phyloP scores from a whole-genome alignment of 2,888 invertebrate genomes.

The Papilio demoleus region DNA sequence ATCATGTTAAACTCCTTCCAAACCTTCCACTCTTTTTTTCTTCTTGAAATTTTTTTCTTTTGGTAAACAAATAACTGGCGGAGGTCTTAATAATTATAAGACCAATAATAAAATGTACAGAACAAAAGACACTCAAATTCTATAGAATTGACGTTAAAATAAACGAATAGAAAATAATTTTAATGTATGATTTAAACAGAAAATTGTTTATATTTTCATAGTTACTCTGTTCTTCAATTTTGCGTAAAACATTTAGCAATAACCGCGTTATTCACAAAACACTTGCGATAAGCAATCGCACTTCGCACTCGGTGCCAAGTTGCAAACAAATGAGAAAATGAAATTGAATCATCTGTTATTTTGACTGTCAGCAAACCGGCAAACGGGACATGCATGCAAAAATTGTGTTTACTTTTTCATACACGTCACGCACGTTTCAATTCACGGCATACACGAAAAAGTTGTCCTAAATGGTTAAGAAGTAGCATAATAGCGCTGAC shows the following conservation, averaged over 20 bases:
- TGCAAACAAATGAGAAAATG: slow-evolving; percentile 1
- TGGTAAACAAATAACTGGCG: slow-evolving; percentile 45
- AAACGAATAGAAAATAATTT: slow-evolving; percentile 7
- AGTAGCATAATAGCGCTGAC: no score
- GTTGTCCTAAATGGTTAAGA: neutral
- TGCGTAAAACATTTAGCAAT: neutral
- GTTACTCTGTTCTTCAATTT: neutral
- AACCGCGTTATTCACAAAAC: neutral
- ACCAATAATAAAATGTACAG: slow-evolving; percentile 54
- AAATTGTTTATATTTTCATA: slow-evolving; percentile 16
- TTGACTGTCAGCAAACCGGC: neutral
- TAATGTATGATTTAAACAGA: neutral
- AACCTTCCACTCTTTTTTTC: slow-evolving; percentile 8
- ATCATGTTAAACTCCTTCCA: slow-evolving; percentile 62
- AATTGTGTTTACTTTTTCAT: slow-evolving; percentile 31
- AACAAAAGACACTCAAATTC: slow-evolving; percentile 41
- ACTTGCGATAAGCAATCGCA: neutral
- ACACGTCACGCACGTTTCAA: slow-evolving; percentile 33
- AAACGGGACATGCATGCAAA: slow-evolving; percentile 20
- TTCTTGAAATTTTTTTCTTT: slow-evolving; percentile 33
- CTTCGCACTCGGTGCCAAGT: neutral
- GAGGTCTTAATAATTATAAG: slow-evolving; percentile 66
- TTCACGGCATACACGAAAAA: neutral
- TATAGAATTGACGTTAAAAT: slow-evolving; percentile 41
- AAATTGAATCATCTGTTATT: slow-evolving; percentile 10